phyloP scores from a whole-genome alignment of 2,113 vertebrate genomes.

The Leuciscus idus region DNA sequence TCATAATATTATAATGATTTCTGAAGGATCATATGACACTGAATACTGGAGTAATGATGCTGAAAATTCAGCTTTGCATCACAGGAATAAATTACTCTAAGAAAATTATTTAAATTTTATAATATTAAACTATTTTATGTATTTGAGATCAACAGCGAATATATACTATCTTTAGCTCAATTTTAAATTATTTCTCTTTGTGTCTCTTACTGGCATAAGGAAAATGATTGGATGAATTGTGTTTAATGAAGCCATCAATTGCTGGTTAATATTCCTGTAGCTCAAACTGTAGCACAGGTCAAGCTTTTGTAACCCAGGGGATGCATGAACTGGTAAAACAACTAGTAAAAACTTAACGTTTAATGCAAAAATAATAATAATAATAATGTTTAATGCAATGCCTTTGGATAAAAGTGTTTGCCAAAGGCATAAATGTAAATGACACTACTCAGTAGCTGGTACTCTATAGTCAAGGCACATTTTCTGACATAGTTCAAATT shows the following conservation, averaged over 20 bases:
- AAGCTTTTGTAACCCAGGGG: neutral
- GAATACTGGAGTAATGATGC: neutral
- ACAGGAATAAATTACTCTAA: too few species aligned
- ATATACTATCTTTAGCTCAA: neutral
- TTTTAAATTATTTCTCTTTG: neutral
- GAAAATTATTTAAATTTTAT: neutral
- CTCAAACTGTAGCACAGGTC: slow-evolving; percentile 1
- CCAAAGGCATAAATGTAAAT: neutral
- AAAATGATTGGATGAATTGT: neutral
- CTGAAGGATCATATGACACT: neutral
- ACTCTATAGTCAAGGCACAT: neutral
- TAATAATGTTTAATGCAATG: neutral
- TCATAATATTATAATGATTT: neutral
- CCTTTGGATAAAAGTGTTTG: neutral
- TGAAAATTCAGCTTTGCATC: too few species aligned
- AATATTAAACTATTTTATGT: neutral
- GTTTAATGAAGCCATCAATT: neutral
- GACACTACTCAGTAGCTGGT: neutral
- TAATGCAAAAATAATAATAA: too few species aligned
- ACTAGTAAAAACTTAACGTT: neutral
- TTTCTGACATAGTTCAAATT: neutral
- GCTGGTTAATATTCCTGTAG: neutral
- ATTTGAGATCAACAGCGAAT: neutral
- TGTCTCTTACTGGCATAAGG: too few species aligned
- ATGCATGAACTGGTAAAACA: neutral